Evolutionary conservation across 2,113 vertebrate species (phyloP), one percentile per base, ranked within the genome.

Genomic region (Notarius lentiginosus): DNA sequence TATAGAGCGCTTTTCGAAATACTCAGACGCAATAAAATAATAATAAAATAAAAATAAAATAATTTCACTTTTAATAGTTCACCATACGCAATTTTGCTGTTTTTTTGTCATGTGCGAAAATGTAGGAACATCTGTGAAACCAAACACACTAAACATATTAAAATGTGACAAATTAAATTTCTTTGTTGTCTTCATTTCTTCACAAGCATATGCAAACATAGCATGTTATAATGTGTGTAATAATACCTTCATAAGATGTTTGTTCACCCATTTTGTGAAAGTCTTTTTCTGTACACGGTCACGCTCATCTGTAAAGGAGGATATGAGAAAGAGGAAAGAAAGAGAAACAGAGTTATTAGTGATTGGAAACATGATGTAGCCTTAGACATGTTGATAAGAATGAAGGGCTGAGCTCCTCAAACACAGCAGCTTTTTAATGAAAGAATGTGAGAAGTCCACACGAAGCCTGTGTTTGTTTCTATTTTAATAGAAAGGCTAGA

Each of bases 231-330:
- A 82, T 55, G 65, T 72, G 65, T 84, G 65, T 58, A 22, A 14
- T 60, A 34, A 60, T 91, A 97, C 98, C 96, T 99, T 98, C 88
- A 97, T 96, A 89, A 99, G 94, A 92, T 99, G 97, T 86, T 99
- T 99, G 96, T 99, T 99, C 92, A 99, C 97, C 98, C 98, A 99
- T 97, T 99, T 99, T 86, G 98, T 99, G 94, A 99, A 99, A 83
- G 98, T 99, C 93, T 99, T 99, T 94, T 99, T 99, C 95, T 99
- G 98, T 84, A 99, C 97, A 22, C 97, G 93, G 83, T 99, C 98
- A 47, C 98, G 96, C 91, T 99, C 98, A 94, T 99, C 98, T 99
- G 95, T 72, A 93, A 94, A 61, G 92, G 47, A 95, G 73, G 92
- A 79, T 20, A 34, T 34, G 53, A 80, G 70, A 30, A 86, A 82